Base-by-base conservation (phyloP, 2,797 vertebrate species). In the Pyrrhura leucotis region DNA sequence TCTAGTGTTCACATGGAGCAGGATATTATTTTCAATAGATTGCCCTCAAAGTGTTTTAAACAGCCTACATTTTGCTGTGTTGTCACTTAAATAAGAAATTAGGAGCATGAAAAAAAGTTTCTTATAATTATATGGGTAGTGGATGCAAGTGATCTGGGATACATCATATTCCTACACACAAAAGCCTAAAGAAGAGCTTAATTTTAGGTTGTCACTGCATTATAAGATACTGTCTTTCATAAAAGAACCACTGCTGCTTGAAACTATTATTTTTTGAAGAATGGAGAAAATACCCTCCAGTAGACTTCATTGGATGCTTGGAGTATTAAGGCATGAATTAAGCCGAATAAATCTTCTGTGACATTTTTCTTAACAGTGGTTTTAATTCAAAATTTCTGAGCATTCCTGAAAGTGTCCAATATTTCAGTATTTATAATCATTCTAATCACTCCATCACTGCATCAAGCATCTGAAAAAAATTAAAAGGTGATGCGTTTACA, bases 1-100 rank as follows among this genome's bases (percentile, higher is more conserved):
- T 90, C 75, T 94, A 74, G 61, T 75, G 67, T 69, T 76, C 84
- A 78, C 83, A 89, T 94, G 84, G 88, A 93, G 40, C 25, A 76
- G 37, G 59, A 35, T 71, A 33, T 56, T 80, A 53, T 69, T 92
- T 94, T 44, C 63, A 85, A 23, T 65, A 53, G 54, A 44, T 62
- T 66, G 48, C 40, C 81, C 65, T 95, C 65, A 48, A 91, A 61
- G 12, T 59, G 53, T 93, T 92, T 73, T 81, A 85, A 58, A 45
- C 68, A 89, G 45, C 44, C 67, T 68, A 68, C 20, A 9, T 73
- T 59, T 50, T 85, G 18, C n/a, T 65, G 7, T n/a, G 11, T 72
- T 72, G 45, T 76, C n/a, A 47, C 48, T 89, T 88, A 75, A 84
- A 44, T 62, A 82, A 86, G 20, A 78, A 62, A 53, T 25, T n/a